Conservation (phyloP, 2,797 vertebrate genomes). For the Peromyscus attwateri region DNA sequence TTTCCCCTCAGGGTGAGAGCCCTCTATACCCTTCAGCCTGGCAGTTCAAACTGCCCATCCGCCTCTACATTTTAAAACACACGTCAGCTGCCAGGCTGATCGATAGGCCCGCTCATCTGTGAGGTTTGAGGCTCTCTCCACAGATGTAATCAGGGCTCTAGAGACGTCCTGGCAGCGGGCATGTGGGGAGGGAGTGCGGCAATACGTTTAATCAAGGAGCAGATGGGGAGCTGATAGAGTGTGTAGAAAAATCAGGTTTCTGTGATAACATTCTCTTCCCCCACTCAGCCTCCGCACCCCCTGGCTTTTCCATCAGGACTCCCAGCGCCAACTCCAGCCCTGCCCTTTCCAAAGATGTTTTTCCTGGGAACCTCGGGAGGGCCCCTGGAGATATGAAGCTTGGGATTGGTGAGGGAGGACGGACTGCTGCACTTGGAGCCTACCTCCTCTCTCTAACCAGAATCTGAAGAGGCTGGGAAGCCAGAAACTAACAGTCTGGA, state of each 20-base stretch:
- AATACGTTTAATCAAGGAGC: slow-evolving; percentile 86
- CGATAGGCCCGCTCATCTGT: slow-evolving; percentile 78
- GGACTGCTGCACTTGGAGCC: not conserved
- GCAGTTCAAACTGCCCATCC: not conserved
- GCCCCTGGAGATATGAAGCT: rapidly evolving
- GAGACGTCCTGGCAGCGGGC: slow-evolving; percentile 81
- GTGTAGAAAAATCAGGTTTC: slow-evolving; percentile 77
- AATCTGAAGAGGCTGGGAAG: not conserved
- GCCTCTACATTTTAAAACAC: slow-evolving; percentile 67
- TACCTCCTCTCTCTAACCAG: not conserved
- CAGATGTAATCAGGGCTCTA: slow-evolving; percentile 84
- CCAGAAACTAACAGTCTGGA: not conserved
- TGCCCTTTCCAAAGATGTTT: slow-evolving; percentile 56
- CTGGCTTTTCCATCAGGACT: slow-evolving; percentile 12
- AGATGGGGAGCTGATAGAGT: slow-evolving; percentile 86
- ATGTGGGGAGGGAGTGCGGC: slow-evolving; percentile 66
- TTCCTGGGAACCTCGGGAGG: not conserved
- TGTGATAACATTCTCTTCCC: slow-evolving; percentile 63
- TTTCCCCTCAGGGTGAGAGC: not conserved
- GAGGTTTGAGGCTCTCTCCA: slow-evolving; percentile 80
- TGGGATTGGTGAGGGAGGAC: not conserved
- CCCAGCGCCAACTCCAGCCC: not conserved
- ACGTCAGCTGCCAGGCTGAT: slow-evolving; percentile 78
- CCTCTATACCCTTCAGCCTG: not conserved
- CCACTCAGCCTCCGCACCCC: slow-evolving; percentile 73